Evolutionary conservation across 2,113 vertebrate species (phyloP).

Genomic region (Noctilio leporinus): DNA sequence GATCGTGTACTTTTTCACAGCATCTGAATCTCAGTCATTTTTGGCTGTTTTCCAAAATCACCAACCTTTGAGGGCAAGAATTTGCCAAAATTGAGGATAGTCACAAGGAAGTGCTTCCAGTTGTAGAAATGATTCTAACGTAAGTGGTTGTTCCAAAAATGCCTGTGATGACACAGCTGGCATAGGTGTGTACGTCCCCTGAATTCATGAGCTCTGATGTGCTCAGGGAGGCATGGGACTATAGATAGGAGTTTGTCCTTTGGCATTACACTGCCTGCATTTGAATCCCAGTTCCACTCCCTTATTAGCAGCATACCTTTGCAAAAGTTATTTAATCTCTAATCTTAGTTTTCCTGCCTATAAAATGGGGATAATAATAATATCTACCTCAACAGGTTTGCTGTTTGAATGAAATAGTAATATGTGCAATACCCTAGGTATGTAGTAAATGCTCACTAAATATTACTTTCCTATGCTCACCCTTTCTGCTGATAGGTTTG

Average conservation of each 20-base stretch:
- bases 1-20: background rate
- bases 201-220: background rate
- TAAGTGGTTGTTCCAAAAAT: background rate
- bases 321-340: background rate
- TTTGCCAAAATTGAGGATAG: background rate
- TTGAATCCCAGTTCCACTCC: constrained; percentile 1
- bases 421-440: background rate
- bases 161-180: background rate
- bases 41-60: background rate
- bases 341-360: background rate
- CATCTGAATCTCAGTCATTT: background rate
- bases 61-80: background rate
- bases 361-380: constrained; percentile 1
- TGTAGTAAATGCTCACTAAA: background rate
- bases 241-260: background rate
- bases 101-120: background rate
- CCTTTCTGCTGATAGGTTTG: background rate
- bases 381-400: background rate
- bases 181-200: background rate
- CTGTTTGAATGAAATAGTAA: background rate
- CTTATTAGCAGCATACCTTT: background rate
- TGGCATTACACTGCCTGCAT: background rate
- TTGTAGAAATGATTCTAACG: background rate
- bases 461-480: background rate
- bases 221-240: background rate